Conservation (phyloP, 2,888 invertebrate species). For the Ormyrus pomaceus region DNA sequence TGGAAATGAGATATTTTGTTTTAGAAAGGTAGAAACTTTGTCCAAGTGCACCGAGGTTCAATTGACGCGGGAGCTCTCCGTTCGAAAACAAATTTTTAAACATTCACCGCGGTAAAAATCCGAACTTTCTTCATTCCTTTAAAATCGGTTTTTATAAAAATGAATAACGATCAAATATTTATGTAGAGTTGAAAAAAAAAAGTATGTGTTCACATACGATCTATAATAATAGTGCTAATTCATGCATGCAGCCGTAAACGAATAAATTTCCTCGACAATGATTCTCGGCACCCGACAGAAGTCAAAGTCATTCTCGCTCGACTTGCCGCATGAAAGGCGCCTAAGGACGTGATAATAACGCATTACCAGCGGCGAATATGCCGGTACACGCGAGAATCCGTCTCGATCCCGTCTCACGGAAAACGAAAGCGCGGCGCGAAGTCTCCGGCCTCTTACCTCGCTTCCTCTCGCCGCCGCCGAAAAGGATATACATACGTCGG, state of each 20-base stretch:
- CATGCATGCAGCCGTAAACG: no score
- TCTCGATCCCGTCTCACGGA: neutral
- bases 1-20: no score
- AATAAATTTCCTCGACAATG: no score
- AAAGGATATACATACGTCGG: constrained; percentile 20
- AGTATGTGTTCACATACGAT: neutral
- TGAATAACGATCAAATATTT: neutral
- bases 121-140: no score
- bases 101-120: no score
- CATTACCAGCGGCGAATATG: constrained; percentile 8
- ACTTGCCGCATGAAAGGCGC: neutral
- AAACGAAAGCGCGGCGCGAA: constrained; percentile 10
- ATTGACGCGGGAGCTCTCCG: no score
- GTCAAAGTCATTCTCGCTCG: no score
- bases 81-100: no score
- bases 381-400: constrained; percentile 8
- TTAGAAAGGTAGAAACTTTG: no score
- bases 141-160: neutral
- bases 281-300: no score
- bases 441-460: neutral
- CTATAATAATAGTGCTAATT: no score
- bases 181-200: neutral
- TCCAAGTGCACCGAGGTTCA: no score
- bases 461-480: constrained; percentile 15
- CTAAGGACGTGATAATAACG: constrained; percentile 8